A percentile compares a stretch with the other conserved stretches of the same genome.
Conservation (phyloP, 2,113 vertebrate genomes). For the Acanthisitta chloris region DNA sequence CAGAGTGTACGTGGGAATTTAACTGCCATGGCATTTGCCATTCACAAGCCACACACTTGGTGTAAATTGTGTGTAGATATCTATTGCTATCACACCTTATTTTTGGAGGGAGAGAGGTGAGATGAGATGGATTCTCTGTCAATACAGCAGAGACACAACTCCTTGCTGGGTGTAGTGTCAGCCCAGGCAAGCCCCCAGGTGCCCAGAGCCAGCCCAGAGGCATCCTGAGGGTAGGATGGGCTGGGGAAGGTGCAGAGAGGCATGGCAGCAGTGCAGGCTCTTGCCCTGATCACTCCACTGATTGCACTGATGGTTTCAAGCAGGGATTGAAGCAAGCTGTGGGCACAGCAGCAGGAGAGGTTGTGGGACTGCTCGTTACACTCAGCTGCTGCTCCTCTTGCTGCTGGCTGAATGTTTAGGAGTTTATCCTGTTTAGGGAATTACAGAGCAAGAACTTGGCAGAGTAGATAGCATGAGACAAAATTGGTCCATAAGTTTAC, state of each 20-base stretch:
- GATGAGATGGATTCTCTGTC: neutral
- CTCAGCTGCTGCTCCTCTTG: constrained; percentile 27
- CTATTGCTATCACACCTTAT: rapidly evolving
- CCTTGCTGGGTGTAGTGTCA: rapidly evolving
- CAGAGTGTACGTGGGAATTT: rapidly evolving
- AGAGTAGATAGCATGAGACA: constrained; percentile 20
- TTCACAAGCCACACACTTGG: rapidly evolving
- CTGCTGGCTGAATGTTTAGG: constrained; percentile 30
- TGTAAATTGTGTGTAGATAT: neutral
- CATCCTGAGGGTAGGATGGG: too few relatives aligned
- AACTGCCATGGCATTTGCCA: neutral
- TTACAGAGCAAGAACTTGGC: constrained; percentile 49
- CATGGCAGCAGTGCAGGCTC: neutral
- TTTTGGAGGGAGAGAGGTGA: neutral
- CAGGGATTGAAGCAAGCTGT: neutral
- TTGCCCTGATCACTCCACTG: neutral
- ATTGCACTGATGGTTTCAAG: neutral
- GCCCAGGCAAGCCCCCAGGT: neutral
- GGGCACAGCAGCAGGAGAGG: neutral
- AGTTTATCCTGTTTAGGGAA: constrained; percentile 39
- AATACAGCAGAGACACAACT: neutral
- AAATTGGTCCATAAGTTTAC: constrained; percentile 47
- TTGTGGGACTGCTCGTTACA: neutral
- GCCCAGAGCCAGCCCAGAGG: neutral
- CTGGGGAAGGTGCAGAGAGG: neutral